A percentile compares a stretch with the other conserved stretches of the same genome.
Evolutionary conservation across 1,140 invertebrate species (phyloP).

Genomic region (Yoshiicerus persimilis): DNA sequence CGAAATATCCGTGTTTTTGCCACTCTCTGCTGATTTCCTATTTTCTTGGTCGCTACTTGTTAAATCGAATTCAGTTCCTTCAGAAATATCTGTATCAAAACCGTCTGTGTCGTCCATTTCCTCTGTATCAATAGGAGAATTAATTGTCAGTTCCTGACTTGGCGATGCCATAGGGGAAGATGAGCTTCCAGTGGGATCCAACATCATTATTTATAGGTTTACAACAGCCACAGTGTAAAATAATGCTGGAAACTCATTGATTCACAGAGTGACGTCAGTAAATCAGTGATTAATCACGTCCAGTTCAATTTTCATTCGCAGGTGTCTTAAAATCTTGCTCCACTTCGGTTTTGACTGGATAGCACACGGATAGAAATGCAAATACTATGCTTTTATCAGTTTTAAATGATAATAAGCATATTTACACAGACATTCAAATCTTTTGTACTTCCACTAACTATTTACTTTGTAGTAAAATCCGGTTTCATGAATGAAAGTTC

Average conservation of each 20-base stretch:
- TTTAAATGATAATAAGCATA: no score
- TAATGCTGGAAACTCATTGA: background rate
- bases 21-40: background rate
- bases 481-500: slow-evolving; percentile 5
- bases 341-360: background rate
- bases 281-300: background rate
- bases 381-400: no score
- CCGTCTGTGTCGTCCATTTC: slow-evolving; percentile 37
- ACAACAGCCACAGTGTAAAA: background rate
- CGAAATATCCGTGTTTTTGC: background rate
- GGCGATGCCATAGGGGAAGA: background rate
- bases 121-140: background rate
- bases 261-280: background rate
- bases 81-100: slow-evolving; percentile 40
- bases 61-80: slow-evolving; percentile 34
- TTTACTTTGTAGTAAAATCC: slow-evolving; percentile 12
- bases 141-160: background rate
- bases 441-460: background rate
- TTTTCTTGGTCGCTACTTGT: slow-evolving; percentile 37
- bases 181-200: slow-evolving; percentile 29
- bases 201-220: slow-evolving; percentile 19
- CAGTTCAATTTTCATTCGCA: background rate
- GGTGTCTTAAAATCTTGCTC: background rate
- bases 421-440: background rate
- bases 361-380: background rate